Conservation (phyloP, 2,797 vertebrate species). For the Hippopotamyrus pictus region DNA sequence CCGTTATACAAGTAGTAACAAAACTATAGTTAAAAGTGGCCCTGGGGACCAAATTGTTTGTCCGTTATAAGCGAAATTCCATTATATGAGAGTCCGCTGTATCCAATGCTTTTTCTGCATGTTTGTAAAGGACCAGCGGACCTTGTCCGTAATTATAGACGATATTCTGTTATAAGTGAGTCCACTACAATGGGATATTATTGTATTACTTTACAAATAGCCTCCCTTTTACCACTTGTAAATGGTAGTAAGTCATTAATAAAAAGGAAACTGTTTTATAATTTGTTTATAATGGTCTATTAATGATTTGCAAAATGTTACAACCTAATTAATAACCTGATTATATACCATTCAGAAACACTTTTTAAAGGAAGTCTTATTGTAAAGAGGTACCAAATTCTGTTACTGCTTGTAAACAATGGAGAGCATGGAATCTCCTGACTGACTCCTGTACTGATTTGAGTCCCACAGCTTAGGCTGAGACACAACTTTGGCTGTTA, state of each 20-base stretch:
- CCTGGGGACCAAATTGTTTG: no score
- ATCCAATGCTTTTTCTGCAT: no score
- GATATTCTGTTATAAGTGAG: no score
- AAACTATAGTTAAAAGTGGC: no score
- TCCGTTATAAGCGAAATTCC: no score
- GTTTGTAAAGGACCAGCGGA: no score
- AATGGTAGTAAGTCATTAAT: not conserved
- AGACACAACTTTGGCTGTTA: not conserved
- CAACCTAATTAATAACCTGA: not conserved
- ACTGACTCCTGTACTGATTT: not conserved
- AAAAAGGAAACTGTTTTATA: not conserved
- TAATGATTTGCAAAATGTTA: not conserved
- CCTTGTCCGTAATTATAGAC: no score
- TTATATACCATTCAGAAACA: not conserved
- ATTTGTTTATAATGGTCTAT: not conserved
- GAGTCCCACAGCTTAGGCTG: not conserved
- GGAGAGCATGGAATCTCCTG: not conserved
- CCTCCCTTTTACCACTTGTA: not conserved
- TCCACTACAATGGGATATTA: no score
- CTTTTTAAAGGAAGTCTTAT: not conserved
- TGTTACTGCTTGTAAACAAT: not conserved
- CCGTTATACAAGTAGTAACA: no score
- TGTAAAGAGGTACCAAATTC: not conserved
- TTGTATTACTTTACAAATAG: not conserved
- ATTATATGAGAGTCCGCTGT: no score